Percentiles rank a stretch among this genome's conserved stretches.
These are phyloP conservation scores for Ciconia nigra DNA, from an alignment of 2,797 vertebrate genomes.

Conservation along the genomic window DNA sequence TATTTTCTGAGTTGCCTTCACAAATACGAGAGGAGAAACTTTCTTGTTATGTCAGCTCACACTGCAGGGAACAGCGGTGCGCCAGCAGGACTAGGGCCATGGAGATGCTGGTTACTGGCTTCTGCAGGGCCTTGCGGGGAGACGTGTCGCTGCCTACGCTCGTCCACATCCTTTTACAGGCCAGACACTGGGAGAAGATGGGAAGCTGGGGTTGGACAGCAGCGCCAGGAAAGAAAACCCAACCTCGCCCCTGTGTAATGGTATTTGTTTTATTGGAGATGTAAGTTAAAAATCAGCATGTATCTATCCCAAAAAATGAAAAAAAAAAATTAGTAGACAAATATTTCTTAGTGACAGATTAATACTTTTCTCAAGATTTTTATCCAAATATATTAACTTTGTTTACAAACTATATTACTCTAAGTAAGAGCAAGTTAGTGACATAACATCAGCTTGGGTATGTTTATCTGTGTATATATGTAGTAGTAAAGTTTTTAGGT, in stretches of 20 bases:
- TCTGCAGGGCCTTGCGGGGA: background rate
- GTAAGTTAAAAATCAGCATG: background rate
- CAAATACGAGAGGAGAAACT: background rate
- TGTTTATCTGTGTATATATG: background rate
- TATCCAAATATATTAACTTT: constrained; percentile 57
- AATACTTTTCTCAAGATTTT: background rate
- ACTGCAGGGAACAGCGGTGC: background rate
- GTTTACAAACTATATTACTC: background rate
- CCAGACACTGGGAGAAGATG: background rate
- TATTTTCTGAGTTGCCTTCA: background rate
- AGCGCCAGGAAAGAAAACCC: background rate
- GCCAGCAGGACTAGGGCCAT: fast-evolving
- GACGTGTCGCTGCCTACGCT: fast-evolving
- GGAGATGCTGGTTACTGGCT: background rate
- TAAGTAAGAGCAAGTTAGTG: background rate
- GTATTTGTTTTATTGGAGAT: constrained; percentile 54
- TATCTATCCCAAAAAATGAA: background rate
- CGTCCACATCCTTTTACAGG: background rate
- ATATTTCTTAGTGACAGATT: background rate
- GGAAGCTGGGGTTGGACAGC: background rate
- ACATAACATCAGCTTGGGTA: background rate
- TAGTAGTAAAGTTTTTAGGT: background rate
- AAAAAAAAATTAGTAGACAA: background rate
- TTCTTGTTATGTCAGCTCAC: background rate
- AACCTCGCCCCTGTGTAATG: background rate